A percentile compares a stretch with the other conserved stretches of the same genome.
phyloP scores from a whole-genome alignment of 2,113 vertebrate species.

The Brachirus orientalis region DNA sequence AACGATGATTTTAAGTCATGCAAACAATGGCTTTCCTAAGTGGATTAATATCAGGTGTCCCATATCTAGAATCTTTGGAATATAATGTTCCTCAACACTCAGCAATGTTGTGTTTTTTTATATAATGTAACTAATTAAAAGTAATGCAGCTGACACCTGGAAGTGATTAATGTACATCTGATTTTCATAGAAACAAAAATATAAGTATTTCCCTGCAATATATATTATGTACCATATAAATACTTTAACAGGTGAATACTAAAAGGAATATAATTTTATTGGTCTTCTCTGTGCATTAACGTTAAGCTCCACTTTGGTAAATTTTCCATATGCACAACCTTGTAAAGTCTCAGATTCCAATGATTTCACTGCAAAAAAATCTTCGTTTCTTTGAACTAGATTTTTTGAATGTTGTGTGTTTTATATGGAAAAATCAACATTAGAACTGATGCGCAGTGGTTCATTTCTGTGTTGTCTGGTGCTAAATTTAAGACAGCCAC shows the following conservation, averaged over 20 bases:
- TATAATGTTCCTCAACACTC: conserved; percentile 12
- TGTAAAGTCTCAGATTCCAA: conserved; percentile 37
- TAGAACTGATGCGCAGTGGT: neutral
- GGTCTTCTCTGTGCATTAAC: conserved; percentile 11
- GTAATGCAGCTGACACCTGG: rapidly evolving
- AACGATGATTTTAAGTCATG: conserved; percentile 36
- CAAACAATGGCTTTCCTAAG: conserved; percentile 1
- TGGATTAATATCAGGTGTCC: conserved; percentile 18
- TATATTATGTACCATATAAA: neutral
- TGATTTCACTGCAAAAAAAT: conserved; percentile 46
- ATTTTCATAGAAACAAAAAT: neutral
- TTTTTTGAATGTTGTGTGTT: conserved; percentile 49
- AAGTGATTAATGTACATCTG: conserved; percentile 5
- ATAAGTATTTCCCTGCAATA: neutral
- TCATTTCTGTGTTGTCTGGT: conserved; percentile 33
- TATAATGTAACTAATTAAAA: too few species aligned
- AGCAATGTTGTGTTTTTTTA: too few species aligned
- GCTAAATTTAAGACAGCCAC: conserved; percentile 25
- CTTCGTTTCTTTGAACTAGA: conserved; percentile 44
- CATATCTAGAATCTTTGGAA: neutral
- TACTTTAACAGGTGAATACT: neutral
- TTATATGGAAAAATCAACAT: conserved; percentile 34
- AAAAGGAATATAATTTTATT: conserved; percentile 4
- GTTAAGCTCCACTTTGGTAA: too few species aligned
- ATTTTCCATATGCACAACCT: too few species aligned